Percentiles rank a stretch among this genome's conserved stretches.
phyloP scores from a whole-genome alignment of 1,140 invertebrate species.

The Sesamia nonagrioides region DNA sequence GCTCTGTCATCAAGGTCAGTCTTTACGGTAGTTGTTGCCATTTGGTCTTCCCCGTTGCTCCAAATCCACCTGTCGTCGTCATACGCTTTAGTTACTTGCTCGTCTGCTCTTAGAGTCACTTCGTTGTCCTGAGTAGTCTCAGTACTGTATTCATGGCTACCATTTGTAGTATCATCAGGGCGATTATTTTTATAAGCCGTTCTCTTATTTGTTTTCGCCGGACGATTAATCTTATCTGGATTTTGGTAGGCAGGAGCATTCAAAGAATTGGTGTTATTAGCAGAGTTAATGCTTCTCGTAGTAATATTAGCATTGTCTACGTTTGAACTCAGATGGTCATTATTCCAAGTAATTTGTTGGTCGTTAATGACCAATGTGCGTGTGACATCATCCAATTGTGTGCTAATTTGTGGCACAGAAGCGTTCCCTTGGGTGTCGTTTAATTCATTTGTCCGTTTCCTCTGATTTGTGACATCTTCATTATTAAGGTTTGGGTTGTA shows the following conservation, averaged over 20 bases:
- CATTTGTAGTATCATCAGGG: background rate
- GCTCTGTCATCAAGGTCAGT: background rate
- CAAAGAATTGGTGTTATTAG: background rate
- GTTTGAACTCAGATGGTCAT: background rate
- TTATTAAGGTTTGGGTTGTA: background rate
- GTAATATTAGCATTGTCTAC: constrained; percentile 8
- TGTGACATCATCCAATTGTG: constrained; percentile 1
- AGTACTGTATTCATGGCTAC: background rate
- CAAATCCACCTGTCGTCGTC: constrained; percentile 19
- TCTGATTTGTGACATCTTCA: background rate
- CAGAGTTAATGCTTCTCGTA: background rate
- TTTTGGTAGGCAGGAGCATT: background rate
- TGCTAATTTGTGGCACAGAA: background rate
- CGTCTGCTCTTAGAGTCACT: background rate
- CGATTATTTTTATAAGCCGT: background rate
- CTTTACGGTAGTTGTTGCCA: background rate
- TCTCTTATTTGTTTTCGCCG: background rate
- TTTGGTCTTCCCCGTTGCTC: background rate
- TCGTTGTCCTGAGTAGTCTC: constrained; percentile 4
- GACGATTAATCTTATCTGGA: background rate
- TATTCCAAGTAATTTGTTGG: background rate
- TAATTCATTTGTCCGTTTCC: background rate
- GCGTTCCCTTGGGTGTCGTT: background rate
- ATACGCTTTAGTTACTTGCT: background rate
- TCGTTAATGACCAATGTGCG: background rate